These are phyloP conservation scores for Eulemur coronatus DNA, from an alignment of 2,797 vertebrate genomes.

Conservation along the genomic window DNA sequence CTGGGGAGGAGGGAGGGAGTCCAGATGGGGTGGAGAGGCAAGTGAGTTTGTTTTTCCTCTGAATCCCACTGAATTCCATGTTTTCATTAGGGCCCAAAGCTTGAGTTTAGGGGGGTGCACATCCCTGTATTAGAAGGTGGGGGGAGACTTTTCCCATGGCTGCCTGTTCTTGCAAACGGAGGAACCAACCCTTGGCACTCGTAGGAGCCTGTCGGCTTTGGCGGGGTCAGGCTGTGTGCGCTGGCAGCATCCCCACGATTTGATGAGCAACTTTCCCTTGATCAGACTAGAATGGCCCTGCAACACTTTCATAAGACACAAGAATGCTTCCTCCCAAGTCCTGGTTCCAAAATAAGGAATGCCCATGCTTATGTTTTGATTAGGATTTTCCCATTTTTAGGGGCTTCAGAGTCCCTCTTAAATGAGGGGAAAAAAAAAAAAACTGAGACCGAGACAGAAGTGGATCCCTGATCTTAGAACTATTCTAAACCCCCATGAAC, in stretches of 20 bases:
- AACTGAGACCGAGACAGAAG: background rate
- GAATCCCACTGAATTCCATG: slow-evolving; percentile 76
- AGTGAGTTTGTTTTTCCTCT: slow-evolving; percentile 78
- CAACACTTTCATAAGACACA: background rate
- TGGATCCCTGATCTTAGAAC: background rate
- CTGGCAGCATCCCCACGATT: rapidly evolving
- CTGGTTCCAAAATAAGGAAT: background rate
- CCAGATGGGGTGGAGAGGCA: slow-evolving; percentile 75
- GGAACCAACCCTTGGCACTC: background rate
- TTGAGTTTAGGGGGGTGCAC: background rate
- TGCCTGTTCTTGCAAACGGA: background rate
- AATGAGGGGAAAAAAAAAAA: background rate
- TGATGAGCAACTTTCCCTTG: rapidly evolving
- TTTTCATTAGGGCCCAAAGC: slow-evolving; percentile 78
- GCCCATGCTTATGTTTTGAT: background rate
- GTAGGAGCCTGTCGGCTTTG: background rate
- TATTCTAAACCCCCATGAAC: background rate
- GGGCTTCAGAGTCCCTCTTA: background rate
- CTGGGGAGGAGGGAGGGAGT: slow-evolving; percentile 69
- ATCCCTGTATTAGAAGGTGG: background rate
- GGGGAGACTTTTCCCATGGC: no score
- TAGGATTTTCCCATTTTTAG: background rate
- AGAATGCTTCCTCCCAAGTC: background rate
- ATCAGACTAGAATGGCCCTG: background rate
- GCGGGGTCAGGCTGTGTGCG: rapidly evolving